These are phyloP conservation scores for Drosophila siamana DNA, from an alignment of 2,888 invertebrate genomes.

Conservation along the genomic window DNA sequence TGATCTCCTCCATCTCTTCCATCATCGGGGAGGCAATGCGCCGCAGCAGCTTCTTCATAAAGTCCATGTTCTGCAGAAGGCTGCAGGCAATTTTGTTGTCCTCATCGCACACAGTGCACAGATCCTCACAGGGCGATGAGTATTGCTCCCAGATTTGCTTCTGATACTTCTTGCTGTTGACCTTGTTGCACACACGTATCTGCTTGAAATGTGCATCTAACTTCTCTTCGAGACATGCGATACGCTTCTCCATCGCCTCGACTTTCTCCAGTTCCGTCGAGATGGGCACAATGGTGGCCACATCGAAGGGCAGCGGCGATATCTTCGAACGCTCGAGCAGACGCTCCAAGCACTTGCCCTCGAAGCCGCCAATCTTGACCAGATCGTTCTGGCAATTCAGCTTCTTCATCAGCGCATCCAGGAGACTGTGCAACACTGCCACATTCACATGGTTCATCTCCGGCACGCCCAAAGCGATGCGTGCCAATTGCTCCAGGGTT, in stretches of 20 bases:
- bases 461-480: constrained; percentile 80
- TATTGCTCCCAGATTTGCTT: constrained; percentile 63
- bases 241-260: constrained; percentile 58
- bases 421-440: constrained; percentile 79
- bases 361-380: constrained; percentile 76
- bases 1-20: constrained; percentile 68
- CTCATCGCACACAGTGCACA: constrained; percentile 79
- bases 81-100: constrained; percentile 79
- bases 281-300: constrained; percentile 61
- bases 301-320: constrained; percentile 76
- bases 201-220: constrained; percentile 74
- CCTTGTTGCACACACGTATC: constrained; percentile 58
- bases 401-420: constrained; percentile 81
- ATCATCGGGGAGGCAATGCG: constrained; percentile 77
- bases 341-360: constrained; percentile 72
- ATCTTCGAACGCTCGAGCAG: constrained; percentile 64
- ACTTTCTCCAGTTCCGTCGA: constrained; percentile 63
- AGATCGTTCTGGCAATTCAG: constrained; percentile 76
- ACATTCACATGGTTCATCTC: constrained; percentile 73
- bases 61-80: constrained; percentile 75
- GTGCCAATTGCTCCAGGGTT: constrained; percentile 77
- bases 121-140: constrained; percentile 74
- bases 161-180: constrained; percentile 48
- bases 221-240: constrained; percentile 60
- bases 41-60: constrained; percentile 80